phyloP scores from a whole-genome alignment of 2,888 invertebrate species.

The Caenorhabditis afra region DNA sequence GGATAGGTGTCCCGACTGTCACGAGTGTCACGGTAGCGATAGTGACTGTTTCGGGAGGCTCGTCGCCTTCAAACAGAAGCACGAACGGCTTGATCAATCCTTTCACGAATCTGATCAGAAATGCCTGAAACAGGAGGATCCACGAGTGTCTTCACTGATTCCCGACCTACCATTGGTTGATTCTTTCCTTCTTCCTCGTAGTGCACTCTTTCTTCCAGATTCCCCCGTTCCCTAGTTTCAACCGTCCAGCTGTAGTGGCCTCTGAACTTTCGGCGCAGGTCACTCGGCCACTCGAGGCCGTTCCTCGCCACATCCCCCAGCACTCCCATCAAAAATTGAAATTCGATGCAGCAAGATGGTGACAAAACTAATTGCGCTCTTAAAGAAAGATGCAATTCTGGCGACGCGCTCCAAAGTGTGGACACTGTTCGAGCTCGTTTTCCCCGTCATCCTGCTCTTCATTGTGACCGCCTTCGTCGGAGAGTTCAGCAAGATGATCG shows the following conservation, averaged over 20 bases:
- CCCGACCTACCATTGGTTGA: too few species aligned
- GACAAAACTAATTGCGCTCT: conserved; percentile 21
- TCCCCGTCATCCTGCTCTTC: conserved; percentile 18
- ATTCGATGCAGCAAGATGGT: conserved; percentile 15
- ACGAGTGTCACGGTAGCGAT: not conserved
- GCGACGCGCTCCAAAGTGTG: conserved; percentile 22
- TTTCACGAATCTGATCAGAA: too few species aligned
- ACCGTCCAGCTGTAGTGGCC: too few species aligned
- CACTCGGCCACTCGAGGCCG: not conserved
- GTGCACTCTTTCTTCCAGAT: too few species aligned
- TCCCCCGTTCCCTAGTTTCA: too few species aligned
- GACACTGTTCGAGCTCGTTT: conserved; percentile 19
- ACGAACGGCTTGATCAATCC: too few species aligned
- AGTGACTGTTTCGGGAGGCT: too few species aligned
- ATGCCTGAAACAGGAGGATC: too few species aligned
- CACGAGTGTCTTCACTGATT: too few species aligned
- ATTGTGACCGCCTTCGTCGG: conserved; percentile 13
- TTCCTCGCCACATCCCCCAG: not conserved
- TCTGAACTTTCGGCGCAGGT: not conserved
- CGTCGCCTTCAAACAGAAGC: too few species aligned
- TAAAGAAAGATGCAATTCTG: conserved; percentile 30
- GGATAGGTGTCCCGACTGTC: too few species aligned
- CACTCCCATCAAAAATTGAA: not conserved
- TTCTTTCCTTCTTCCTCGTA: too few species aligned
- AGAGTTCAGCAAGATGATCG: not conserved